These are phyloP conservation scores for Tetraodon nigroviridis DNA, from an alignment of 2,113 vertebrate species.

Conservation along the genomic window DNA sequence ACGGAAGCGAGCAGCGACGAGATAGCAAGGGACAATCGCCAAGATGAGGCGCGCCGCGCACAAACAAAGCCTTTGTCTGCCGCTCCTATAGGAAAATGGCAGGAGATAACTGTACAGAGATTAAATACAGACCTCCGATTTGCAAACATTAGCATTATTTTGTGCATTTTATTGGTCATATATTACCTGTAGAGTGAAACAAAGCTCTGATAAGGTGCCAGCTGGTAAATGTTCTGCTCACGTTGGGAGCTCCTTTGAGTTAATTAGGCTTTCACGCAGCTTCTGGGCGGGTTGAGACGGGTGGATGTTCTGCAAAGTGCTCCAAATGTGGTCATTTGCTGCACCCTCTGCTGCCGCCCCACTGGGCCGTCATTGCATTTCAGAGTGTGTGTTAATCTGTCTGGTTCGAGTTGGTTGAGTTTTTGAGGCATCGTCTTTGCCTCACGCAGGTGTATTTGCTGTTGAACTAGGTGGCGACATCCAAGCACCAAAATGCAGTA, in stretches of 20 bases:
- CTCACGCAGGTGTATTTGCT: no score
- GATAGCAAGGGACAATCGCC: slow-evolving; percentile 15
- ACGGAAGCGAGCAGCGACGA: slow-evolving; percentile 24
- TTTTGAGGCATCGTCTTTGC: no score
- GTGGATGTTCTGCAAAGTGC: no score
- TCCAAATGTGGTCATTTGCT: no score
- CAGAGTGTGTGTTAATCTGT: no score
- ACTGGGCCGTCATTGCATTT: no score
- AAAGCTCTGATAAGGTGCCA: not conserved
- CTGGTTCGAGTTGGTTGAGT: no score
- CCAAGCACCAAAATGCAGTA: slow-evolving; percentile 45
- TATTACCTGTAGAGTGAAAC: not conserved
- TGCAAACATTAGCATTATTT: not conserved
- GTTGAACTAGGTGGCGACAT: slow-evolving; percentile 58
- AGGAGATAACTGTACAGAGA: slow-evolving; percentile 13
- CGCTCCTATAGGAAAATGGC: not conserved
- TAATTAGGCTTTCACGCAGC: no score
- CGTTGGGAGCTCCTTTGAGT: no score
- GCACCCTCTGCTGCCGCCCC: no score
- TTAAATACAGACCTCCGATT: not conserved
- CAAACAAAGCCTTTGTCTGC: slow-evolving; percentile 59
- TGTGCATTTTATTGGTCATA: not conserved
- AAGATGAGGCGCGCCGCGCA: slow-evolving; percentile 19
- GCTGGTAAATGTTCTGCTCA: no score
- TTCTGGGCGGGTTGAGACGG: no score